phyloP scores from a whole-genome alignment of 2,888 invertebrate genomes.

The Odontomyia ornata region DNA sequence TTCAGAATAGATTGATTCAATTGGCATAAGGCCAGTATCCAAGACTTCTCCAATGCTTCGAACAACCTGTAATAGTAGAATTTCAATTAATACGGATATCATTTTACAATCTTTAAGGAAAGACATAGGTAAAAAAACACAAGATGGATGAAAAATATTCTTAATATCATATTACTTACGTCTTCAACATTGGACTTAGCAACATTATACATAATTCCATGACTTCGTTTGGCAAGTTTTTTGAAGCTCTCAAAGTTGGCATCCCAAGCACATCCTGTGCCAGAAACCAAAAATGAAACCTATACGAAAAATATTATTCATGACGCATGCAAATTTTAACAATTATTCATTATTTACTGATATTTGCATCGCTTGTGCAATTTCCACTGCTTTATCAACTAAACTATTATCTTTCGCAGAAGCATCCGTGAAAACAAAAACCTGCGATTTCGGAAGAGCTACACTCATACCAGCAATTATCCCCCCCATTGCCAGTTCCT shows the following conservation, averaged over 20 bases:
- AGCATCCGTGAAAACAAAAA: conserved; percentile 82
- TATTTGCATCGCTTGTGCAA: conserved; percentile 76
- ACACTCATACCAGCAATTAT: conserved; percentile 72
- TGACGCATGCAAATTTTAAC: conserved; percentile 66
- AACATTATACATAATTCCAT: conserved; percentile 77
- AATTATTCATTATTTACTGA: conserved; percentile 68
- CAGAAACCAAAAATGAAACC: neutral
- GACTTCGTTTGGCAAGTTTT: conserved; percentile 63
- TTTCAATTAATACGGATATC: no score
- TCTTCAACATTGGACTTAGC: conserved; percentile 76
- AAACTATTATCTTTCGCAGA: conserved; percentile 73
- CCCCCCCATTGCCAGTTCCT: conserved; percentile 75
- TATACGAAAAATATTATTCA: neutral
- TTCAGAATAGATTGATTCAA: conserved; percentile 65
- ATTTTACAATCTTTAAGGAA: no score
- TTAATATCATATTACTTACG: conserved; percentile 63
- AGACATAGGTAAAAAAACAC: no score
- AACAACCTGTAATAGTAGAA: conserved; percentile 65
- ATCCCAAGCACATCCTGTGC: conserved; percentile 71
- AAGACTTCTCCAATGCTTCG: conserved; percentile 71
- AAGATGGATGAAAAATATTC: no score
- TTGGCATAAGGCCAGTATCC: conserved; percentile 71
- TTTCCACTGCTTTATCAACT: conserved; percentile 70
- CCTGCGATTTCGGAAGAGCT: conserved; percentile 72
- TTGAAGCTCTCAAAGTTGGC: conserved; percentile 74